Evolutionary conservation across 2,797 vertebrate genomes (phyloP), one percentile per base, ranked within the genome.

Genomic region (Myripristis jacobus): DNA sequence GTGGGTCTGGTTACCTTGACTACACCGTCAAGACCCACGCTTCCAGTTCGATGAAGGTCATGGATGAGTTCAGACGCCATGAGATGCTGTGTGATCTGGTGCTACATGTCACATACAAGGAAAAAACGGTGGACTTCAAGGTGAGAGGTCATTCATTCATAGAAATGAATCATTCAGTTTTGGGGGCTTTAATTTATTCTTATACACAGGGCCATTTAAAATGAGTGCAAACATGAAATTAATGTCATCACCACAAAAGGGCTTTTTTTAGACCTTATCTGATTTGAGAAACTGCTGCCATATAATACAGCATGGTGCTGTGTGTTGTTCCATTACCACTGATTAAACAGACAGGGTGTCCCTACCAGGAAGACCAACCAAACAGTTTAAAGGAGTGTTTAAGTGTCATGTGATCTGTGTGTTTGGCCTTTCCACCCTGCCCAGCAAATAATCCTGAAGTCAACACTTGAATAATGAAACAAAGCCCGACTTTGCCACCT

Each of bases 81-180:
- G 94, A 90, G 56, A 70, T 93, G 88, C 63, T 96, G 59, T 96
- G 95, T 59, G 95, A 96, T 83, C 82, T 96, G 72, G 88, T 94
- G 50, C 81, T 96, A 1, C 95, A 90, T 4, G 94, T 95, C 70
- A 90, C 84, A 0, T 83, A 93, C 84, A 95, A 93, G 77, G 94
- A 94, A 4, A 90, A 79, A 64, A 89, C 87, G 0, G 84, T 89
- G 21, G 92, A 93, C 77, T 95, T 95, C 73, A 94, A 94, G 93
- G 94, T 94, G 66, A 89, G 76, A 22, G 6, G 2, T 12, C 0
- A 43, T 43, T 15, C 13, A 5, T 43, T 43, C 15, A 43, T 16
- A 16, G 15, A 1, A 36, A 36, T 9, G n/a, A n/a, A n/a, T n/a
- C n/a, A n/a, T n/a, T n/a, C n/a, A n/a, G n/a, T n/a, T 36, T n/a